Conservation (phyloP, 2,888 invertebrate genomes). For the Drosophila kuntzei region DNA sequence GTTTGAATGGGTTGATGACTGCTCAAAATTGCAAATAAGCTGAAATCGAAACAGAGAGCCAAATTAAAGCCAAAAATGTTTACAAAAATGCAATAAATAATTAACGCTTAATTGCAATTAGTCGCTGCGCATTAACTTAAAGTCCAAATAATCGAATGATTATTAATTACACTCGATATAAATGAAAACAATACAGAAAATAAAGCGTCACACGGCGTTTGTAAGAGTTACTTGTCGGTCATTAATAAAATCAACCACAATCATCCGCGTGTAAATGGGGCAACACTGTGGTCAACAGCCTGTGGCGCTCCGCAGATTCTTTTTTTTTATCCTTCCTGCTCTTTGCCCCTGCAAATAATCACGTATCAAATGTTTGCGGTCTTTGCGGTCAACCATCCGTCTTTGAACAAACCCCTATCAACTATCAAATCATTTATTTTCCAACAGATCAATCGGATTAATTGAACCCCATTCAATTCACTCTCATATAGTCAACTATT, state of each 20-base stretch:
- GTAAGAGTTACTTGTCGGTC: constrained; percentile 33
- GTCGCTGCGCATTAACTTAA: constrained; percentile 47
- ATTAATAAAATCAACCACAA: constrained; percentile 70
- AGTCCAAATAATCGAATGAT: constrained; percentile 53
- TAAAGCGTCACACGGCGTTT: constrained; percentile 19
- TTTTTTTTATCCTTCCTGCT: neutral
- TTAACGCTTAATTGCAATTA: constrained; percentile 73
- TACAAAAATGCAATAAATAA: constrained; percentile 45
- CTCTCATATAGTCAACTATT: constrained; percentile 35
- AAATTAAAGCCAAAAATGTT: constrained; percentile 46
- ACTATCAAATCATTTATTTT: constrained; percentile 23
- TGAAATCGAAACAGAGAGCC: constrained; percentile 19
- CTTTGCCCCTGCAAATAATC: constrained; percentile 56
- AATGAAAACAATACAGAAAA: constrained; percentile 22
- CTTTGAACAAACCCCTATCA: constrained; percentile 9
- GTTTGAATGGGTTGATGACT: constrained; percentile 3
- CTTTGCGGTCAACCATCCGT: constrained; percentile 58
- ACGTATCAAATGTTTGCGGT: constrained; percentile 75
- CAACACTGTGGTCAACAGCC: constrained; percentile 41
- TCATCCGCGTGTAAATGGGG: constrained; percentile 52
- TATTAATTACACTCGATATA: constrained; percentile 44
- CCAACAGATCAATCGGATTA: constrained; percentile 10
- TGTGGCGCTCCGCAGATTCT: constrained; percentile 7
- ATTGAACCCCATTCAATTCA: constrained; percentile 30
- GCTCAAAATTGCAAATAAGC: constrained; percentile 27